Evolutionary conservation across 1,140 invertebrate genomes (phyloP).

Genomic region (Probaryconus sp.): DNA sequence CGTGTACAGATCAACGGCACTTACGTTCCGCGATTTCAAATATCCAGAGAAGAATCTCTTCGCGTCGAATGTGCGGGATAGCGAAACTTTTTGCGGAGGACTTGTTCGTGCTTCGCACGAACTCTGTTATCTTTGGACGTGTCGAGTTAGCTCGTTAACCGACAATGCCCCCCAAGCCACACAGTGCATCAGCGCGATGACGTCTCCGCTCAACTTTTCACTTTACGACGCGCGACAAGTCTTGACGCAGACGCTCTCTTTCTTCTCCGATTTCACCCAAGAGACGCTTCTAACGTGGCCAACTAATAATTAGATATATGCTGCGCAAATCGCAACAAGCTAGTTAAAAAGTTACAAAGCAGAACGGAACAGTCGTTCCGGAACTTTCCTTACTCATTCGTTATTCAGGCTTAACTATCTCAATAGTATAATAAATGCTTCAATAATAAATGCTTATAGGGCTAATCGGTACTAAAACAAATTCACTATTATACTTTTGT

Average conservation of each 20-base stretch:
- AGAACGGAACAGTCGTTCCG: no score
- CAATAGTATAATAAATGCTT: no score
- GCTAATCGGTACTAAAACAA: no score
- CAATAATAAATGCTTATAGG: no score
- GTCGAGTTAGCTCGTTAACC: constrained; percentile 72
- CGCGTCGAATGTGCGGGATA: constrained; percentile 51
- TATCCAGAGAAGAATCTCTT: constrained; percentile 31
- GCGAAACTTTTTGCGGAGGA: constrained; percentile 67
- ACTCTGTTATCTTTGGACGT: constrained; percentile 68
- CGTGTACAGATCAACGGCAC: constrained; percentile 34
- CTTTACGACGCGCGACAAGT: constrained; percentile 55
- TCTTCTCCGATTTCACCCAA: constrained; percentile 10
- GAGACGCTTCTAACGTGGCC: constrained; percentile 9
- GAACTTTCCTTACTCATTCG: not conserved
- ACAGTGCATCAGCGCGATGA: constrained; percentile 47
- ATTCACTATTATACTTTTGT: no score
- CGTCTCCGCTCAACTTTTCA: constrained; percentile 61
- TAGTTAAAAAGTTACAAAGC: not conserved
- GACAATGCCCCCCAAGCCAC: constrained; percentile 62
- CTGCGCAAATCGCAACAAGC: constrained; percentile 7
- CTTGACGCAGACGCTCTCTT: constrained; percentile 8
- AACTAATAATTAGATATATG: constrained; percentile 33
- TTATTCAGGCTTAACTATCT: no score
- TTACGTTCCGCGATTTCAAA: constrained; percentile 44
- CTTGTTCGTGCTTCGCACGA: constrained; percentile 66